Conservation (phyloP, 2,888 invertebrate genomes). For the Idaea dimidiata region DNA sequence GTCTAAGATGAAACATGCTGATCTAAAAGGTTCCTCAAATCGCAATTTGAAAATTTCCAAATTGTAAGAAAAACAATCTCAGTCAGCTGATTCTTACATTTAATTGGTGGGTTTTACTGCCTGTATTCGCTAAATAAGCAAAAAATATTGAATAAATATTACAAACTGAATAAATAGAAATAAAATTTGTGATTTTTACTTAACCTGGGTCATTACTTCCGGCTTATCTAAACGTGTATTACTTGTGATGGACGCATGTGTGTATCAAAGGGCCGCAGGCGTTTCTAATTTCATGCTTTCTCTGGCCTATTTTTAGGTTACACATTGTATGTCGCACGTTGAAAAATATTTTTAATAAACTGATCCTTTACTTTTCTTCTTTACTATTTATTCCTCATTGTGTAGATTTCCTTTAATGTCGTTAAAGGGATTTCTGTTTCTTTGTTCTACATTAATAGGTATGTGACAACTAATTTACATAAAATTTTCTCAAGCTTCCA, state of each 20-base stretch:
- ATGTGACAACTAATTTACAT: background rate
- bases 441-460: background rate
- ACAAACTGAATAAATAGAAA: background rate
- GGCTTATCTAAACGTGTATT: background rate
- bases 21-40: too few species aligned
- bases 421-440: background rate
- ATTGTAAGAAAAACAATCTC: too few species aligned
- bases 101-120: too few species aligned
- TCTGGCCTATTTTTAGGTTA: slow-evolving; percentile 61
- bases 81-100: too few species aligned
- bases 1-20: too few species aligned
- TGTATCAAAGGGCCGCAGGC: slow-evolving; percentile 41
- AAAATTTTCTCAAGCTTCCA: background rate
- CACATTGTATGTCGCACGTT: slow-evolving; percentile 39
- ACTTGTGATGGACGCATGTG: background rate
- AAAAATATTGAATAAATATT: background rate
- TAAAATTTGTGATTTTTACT: background rate
- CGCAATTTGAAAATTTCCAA: too few species aligned
- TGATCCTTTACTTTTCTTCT: background rate
- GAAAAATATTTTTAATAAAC: background rate
- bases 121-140: background rate
- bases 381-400: background rate
- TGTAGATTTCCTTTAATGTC: background rate
- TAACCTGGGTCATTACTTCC: background rate
- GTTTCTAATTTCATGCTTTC: slow-evolving; percentile 60